Conservation (phyloP, 2,797 vertebrate genomes). For the Gallinago solitaria region DNA sequence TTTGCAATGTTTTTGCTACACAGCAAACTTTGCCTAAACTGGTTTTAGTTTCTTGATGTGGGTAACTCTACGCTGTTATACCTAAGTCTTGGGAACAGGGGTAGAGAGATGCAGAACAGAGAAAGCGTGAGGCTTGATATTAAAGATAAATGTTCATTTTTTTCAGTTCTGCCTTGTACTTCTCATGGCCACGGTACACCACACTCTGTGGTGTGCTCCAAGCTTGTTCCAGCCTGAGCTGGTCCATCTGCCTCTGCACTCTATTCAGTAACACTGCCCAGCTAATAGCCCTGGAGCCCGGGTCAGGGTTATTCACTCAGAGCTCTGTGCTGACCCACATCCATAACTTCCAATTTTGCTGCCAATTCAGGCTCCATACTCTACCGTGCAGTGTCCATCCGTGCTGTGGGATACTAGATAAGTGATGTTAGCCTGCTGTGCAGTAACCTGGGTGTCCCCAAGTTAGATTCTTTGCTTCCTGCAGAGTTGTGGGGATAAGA, state of each 20-base stretch:
- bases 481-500: neutral
- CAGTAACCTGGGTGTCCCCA: neutral
- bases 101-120: neutral
- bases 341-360: neutral
- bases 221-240: constrained; percentile 25
- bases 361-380: neutral
- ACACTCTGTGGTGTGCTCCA: neutral
- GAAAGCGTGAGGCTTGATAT: neutral
- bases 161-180: neutral
- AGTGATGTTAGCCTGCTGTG: neutral
- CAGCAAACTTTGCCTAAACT: constrained; percentile 14
- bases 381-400: rapidly evolving
- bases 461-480: neutral
- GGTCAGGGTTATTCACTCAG: neutral
- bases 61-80: neutral
- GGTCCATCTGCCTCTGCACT: neutral
- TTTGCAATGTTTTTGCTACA: neutral
- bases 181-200: neutral
- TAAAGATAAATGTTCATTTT: neutral
- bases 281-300: neutral
- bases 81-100: neutral
- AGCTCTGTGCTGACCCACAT: neutral
- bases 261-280: neutral
- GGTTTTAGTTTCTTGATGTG: constrained; percentile 29
- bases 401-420: neutral